Percentiles rank a stretch among this genome's conserved stretches.
These are phyloP conservation scores for Enteromius trimaculatus DNA, from an alignment of 2,797 vertebrate genomes.

Conservation along the genomic window DNA sequence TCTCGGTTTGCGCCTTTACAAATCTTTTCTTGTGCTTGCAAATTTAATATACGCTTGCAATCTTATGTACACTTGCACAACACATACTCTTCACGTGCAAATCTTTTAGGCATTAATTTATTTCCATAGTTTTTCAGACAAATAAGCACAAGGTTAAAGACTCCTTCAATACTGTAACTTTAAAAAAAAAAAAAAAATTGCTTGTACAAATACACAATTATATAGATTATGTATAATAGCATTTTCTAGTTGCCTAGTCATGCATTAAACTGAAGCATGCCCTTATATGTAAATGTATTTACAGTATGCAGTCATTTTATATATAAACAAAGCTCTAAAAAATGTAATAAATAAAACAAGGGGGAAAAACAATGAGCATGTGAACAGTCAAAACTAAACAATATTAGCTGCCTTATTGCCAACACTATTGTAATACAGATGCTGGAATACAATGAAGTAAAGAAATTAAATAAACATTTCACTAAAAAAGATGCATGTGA, in stretches of 20 bases:
- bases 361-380: not conserved
- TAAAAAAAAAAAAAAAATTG: not conserved
- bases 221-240: not conserved
- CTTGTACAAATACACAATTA: not conserved
- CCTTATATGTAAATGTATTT: not conserved
- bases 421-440: not conserved
- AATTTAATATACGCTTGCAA: no score
- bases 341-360: not conserved
- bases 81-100: no score
- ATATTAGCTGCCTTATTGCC: not conserved
- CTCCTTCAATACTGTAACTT: not conserved
- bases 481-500: not conserved
- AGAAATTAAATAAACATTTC: not conserved
- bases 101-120: no score
- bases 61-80: no score
- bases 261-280: not conserved
- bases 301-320: not conserved
- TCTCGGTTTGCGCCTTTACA: no score
- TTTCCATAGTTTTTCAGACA: no score
- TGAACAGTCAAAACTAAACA: not conserved
- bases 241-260: not conserved
- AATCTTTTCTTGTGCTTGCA: no score
- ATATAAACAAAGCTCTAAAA: not conserved
- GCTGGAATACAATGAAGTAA: not conserved
- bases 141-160: not conserved